Base-by-base conservation (phyloP, 2,888 invertebrate genomes). In the Nesidiocoris tenuis region DNA sequence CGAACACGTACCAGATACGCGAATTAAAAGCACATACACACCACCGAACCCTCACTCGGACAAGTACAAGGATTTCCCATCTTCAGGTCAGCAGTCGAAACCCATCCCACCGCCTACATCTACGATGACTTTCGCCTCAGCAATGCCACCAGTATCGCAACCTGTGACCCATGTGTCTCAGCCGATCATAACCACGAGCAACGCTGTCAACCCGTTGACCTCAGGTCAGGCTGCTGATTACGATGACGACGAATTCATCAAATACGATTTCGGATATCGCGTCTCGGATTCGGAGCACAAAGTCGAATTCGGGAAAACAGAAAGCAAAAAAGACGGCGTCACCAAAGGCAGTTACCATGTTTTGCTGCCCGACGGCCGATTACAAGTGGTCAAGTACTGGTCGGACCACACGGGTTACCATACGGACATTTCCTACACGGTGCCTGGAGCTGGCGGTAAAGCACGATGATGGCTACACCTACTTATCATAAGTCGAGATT, bases 341-440 rank as follows among this genome's bases (percentile, higher is more conserved):
- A 88, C 90, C 0, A 88, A 88, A 80, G 93, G 93, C 16, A 88
- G 88, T 78, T 93, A 93, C 84, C 91, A 92, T 81, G 91, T 93
- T 1, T 85, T 91, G 16, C 84, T 93, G 61, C 93, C 93, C 1
- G 93, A 93, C 83, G 93, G 93, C 16, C 86, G 92, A 79, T 85
- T 91, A 82, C 93, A 93, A 84, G 89, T 89, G 80, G 93, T 81
- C 24, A 77, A 88, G 78, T 94, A 94, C 83, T 89, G 88, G 80
- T 93, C 91, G 0, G 93, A 93, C 75, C 88, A 90, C 64, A 86
- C 87, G 66, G 93, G 93, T 5, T 93, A 89, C 83, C 91, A 91
- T 82, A 93, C 93, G 2, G 89, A 90, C 81, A 90, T 93, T 61
- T 88, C 90, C 9, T 81, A 81, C 64, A n/a, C 67, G n/a, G 65